phyloP scores from a whole-genome alignment of 2,888 invertebrate species.

The Portevinia maculata region DNA sequence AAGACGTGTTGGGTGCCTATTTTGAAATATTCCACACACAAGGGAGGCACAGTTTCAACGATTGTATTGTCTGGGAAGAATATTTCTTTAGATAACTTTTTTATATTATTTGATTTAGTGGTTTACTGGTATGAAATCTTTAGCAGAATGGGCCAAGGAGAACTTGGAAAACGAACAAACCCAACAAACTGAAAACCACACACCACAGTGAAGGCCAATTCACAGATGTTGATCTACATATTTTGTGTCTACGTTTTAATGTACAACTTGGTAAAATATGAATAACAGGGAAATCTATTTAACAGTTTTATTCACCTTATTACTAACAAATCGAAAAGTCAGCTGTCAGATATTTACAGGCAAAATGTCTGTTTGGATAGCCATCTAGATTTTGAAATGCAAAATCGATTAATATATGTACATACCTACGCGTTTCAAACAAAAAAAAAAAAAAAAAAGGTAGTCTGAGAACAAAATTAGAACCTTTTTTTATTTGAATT shows the following conservation, averaged over 20 bases:
- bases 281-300: conserved; percentile 2
- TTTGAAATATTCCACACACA: conserved; percentile 49
- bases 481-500: too few species aligned
- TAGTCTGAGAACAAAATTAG: conserved; percentile 38
- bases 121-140: conserved; percentile 45
- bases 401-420: conserved; percentile 13
- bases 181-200: conserved; percentile 32
- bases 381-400: conserved; percentile 32
- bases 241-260: neutral
- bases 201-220: conserved; percentile 39
- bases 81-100: conserved; percentile 46
- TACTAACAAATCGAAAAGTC: conserved; percentile 9
- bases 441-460: conserved; percentile 9
- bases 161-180: conserved; percentile 28
- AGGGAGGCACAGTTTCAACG: conserved; percentile 8
- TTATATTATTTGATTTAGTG: conserved; percentile 18
- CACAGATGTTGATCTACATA: conserved; percentile 15
- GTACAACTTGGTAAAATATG: neutral
- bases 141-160: conserved; percentile 55
- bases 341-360: conserved; percentile 2
- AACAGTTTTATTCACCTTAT: conserved; percentile 22
- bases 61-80: conserved; percentile 44
- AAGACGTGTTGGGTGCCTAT: conserved; percentile 32
- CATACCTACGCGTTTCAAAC: neutral
- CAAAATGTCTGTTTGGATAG: neutral